Evolutionary conservation across 2,113 vertebrate species (phyloP).

Genomic region (Amblyornis subalaris): DNA sequence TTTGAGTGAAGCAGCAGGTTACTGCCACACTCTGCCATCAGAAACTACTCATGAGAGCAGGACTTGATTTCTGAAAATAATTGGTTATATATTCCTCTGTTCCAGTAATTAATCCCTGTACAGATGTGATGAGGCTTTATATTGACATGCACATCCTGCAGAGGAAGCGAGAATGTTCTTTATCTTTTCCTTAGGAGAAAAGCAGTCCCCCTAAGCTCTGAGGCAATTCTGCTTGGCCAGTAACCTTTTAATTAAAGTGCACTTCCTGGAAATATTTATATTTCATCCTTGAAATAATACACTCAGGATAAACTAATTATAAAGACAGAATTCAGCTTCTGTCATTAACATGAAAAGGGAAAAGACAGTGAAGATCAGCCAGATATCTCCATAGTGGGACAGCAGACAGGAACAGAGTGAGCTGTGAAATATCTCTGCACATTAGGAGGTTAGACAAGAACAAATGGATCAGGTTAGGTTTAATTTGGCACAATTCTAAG

Average conservation of each 20-base stretch:
- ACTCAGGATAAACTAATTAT: not conserved
- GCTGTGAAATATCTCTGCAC: rapidly evolving
- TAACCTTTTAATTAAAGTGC: conserved; percentile 24
- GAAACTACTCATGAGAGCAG: not conserved
- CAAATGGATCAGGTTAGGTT: not conserved
- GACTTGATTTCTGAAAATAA: not conserved
- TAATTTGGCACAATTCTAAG: not conserved
- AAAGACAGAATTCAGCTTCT: not conserved
- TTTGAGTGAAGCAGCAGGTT: not conserved
- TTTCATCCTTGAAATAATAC: conserved; percentile 14
- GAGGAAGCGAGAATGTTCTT: not conserved
- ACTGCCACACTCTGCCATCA: not conserved
- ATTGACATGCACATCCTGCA: not conserved
- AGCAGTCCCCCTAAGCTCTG: not conserved
- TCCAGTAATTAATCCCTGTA: not conserved
- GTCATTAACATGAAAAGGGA: not conserved
- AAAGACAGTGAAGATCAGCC: not conserved
- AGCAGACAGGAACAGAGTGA: not conserved
- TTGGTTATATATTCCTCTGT: not conserved
- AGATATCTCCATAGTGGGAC: not conserved
- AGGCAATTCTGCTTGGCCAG: conserved; percentile 25
- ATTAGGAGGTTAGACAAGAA: not conserved
- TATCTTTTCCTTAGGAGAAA: not conserved
- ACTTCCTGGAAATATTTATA: conserved; percentile 34
- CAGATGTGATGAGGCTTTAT: not conserved